Conservation (phyloP, 2,113 vertebrate genomes). For the Pavo muticus region DNA sequence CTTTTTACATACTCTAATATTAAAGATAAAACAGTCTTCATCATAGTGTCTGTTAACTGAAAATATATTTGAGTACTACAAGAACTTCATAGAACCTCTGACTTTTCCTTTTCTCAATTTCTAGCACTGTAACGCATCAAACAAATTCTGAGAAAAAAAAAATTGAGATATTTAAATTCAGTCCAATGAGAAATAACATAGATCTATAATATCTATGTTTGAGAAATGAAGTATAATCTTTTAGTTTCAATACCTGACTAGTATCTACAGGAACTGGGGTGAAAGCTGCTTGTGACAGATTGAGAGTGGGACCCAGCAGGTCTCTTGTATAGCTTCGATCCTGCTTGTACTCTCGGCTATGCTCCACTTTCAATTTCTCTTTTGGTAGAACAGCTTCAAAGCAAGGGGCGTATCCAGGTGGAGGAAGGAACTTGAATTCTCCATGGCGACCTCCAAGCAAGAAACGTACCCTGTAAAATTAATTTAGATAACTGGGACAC, state of each 20-base stretch:
- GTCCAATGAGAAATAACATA: neutral
- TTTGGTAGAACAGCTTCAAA: constrained; percentile 93
- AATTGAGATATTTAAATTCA: neutral
- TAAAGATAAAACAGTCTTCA: neutral
- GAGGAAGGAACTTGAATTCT: constrained; percentile 97
- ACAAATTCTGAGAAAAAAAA: neutral
- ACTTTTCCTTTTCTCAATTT: neutral
- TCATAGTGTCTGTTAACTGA: neutral
- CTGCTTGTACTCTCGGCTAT: constrained; percentile 87
- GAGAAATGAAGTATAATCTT: neutral
- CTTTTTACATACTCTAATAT: neutral
- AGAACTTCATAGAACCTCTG: neutral
- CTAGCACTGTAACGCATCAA: neutral
- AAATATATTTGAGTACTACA: neutral
- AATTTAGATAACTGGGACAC: neutral
- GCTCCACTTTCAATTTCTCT: constrained; percentile 93
- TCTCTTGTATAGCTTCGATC: constrained; percentile 86
- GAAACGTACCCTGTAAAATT: constrained; percentile 86
- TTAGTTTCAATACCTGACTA: constrained; percentile 83
- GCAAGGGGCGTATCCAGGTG: constrained; percentile 92
- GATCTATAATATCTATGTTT: accelerated
- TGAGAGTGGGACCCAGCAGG: constrained; percentile 88
- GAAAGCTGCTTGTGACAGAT: constrained; percentile 93
- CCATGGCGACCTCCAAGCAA: constrained; percentile 94
- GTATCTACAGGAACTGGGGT: constrained; percentile 94